A percentile compares a stretch with the other conserved stretches of the same genome.
Evolutionary conservation across 2,888 invertebrate species (phyloP).

Genomic region (Lasius fuliginosus): DNA sequence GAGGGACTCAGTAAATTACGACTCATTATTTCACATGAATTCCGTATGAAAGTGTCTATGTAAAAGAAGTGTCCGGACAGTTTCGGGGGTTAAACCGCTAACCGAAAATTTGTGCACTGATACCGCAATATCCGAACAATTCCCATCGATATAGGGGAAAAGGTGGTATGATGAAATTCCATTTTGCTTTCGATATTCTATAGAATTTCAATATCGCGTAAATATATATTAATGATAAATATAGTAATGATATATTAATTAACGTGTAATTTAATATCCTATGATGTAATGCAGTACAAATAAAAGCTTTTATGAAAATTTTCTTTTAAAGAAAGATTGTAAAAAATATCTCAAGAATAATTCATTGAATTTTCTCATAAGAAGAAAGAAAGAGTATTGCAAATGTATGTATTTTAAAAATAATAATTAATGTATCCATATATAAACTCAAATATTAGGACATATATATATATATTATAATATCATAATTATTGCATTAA

Average conservation of each 20-base stretch:
- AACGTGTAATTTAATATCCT: background rate
- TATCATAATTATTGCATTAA: background rate
- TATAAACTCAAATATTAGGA: background rate
- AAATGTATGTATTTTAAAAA: constrained; percentile 17
- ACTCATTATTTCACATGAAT: constrained; percentile 44
- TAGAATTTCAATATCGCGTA: background rate
- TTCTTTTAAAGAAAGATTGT: background rate
- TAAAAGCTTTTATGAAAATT: background rate
- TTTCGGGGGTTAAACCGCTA: constrained; percentile 40
- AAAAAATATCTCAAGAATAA: background rate
- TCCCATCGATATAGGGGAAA: background rate
- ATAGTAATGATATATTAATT: background rate
- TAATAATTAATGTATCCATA: background rate
- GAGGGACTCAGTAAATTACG: constrained; percentile 45
- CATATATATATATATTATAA: background rate
- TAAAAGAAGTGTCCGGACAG: constrained; percentile 42
- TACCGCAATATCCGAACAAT: constrained; percentile 22
- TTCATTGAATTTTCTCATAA: background rate
- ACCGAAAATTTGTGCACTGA: constrained; percentile 28
- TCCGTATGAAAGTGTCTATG: constrained; percentile 13
- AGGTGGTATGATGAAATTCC: background rate
- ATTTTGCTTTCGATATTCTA: background rate
- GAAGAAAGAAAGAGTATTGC: background rate
- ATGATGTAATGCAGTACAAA: background rate
- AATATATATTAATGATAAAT: background rate